A percentile compares a stretch with the other conserved stretches of the same genome.
phyloP scores from a whole-genome alignment of 2,797 vertebrate species.

The Limosa lapponica region DNA sequence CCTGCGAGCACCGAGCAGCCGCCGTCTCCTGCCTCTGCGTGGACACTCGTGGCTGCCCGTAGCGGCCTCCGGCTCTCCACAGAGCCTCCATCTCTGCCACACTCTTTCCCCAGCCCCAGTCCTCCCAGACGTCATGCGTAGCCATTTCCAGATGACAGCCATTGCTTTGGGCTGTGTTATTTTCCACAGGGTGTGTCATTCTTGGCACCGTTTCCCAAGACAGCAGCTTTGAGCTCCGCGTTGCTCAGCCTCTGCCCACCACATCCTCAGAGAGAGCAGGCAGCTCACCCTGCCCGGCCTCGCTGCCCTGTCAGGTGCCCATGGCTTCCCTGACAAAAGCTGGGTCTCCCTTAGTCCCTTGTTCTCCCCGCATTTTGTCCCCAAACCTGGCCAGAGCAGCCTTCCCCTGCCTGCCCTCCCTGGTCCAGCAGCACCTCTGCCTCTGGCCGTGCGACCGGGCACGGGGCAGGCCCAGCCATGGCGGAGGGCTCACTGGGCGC shows the following conservation, averaged over 20 bases:
- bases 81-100: background rate
- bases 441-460: no score
- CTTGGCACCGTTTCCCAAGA: background rate
- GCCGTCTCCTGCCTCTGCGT: background rate
- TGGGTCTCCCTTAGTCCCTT: rapidly evolving
- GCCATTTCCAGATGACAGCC: background rate
- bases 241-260: background rate
- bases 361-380: background rate
- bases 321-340: background rate
- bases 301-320: background rate
- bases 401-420: background rate
- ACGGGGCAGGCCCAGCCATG: background rate
- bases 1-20: background rate
- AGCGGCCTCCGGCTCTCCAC: background rate
- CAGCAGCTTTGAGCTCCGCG: background rate
- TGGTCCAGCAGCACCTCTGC: background rate
- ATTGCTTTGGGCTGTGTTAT: background rate
- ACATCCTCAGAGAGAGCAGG: background rate
- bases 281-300: background rate
- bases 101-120: background rate
- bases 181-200: background rate
- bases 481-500: no score
- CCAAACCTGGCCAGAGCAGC: background rate
- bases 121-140: background rate
- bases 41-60: background rate